A percentile compares a stretch with the other conserved stretches of the same genome.
phyloP scores from a whole-genome alignment of 2,888 invertebrate species.

The Drosophila infuscata region DNA sequence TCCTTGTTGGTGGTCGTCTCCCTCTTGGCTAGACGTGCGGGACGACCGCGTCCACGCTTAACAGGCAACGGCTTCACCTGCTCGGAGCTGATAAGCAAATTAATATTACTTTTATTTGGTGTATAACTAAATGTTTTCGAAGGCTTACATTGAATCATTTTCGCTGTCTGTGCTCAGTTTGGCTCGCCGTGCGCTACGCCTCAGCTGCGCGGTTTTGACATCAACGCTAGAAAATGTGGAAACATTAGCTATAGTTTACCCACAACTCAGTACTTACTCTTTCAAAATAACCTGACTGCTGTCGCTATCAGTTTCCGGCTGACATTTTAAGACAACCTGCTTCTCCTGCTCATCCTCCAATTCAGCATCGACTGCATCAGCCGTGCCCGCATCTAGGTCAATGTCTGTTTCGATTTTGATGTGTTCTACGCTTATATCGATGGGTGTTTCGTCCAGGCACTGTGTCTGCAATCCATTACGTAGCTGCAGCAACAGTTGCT shows the following conservation, averaged over 20 bases:
- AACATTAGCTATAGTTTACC: not conserved
- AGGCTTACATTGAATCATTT: slow-evolving; percentile 36
- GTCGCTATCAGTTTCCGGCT: slow-evolving; percentile 43
- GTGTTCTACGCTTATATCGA: slow-evolving; percentile 67
- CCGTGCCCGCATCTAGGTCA: slow-evolving; percentile 8
- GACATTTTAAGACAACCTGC: slow-evolving; percentile 36
- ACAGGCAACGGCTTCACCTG: not conserved
- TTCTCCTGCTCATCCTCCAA: not conserved
- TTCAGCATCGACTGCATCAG: not conserved
- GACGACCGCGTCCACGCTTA: slow-evolving; percentile 70
- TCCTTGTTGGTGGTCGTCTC: slow-evolving; percentile 40
- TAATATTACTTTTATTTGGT: not conserved
- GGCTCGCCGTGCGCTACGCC: slow-evolving; percentile 50
- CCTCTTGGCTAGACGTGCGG: slow-evolving; percentile 44
- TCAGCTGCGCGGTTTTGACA: slow-evolving; percentile 20
- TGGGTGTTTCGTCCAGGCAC: slow-evolving; percentile 75
- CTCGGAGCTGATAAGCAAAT: slow-evolving; percentile 5
- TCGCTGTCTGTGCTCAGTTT: slow-evolving; percentile 42
- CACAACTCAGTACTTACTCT: slow-evolving; percentile 31
- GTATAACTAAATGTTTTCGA: not conserved
- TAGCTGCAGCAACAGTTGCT: slow-evolving; percentile 51
- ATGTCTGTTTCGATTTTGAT: slow-evolving; percentile 68
- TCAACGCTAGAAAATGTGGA: slow-evolving; percentile 15
- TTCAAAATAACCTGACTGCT: slow-evolving; percentile 1
- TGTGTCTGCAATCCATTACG: slow-evolving; percentile 21